These are phyloP conservation scores for Channa striata DNA, from an alignment of 2,797 vertebrate genomes.

Conservation along the genomic window DNA sequence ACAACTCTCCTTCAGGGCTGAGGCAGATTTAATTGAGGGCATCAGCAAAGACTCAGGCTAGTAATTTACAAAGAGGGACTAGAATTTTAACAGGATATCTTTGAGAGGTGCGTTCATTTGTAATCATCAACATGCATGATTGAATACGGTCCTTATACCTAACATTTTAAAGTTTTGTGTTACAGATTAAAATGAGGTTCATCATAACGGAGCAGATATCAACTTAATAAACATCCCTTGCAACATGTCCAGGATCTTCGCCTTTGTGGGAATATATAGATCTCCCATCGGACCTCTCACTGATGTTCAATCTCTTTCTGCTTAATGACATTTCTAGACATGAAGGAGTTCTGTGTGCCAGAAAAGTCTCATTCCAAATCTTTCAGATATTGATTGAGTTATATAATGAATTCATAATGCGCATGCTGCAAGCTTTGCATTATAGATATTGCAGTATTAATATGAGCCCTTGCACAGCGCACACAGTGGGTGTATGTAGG, in stretches of 20 bases:
- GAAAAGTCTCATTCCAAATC: constrained; percentile 48
- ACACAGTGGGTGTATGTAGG: constrained; percentile 18
- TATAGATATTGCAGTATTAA: constrained; percentile 51
- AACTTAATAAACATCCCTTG: constrained; percentile 48
- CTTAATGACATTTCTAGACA: constrained; percentile 61
- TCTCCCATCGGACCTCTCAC: constrained; percentile 35
- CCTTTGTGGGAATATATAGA: constrained; percentile 26
- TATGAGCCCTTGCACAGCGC: constrained; percentile 9
- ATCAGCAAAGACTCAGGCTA: constrained; percentile 5
- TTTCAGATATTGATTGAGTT: constrained; percentile 65
- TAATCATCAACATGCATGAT: neutral
- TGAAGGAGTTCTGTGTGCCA: constrained; percentile 53
- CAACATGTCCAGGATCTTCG: constrained; percentile 50
- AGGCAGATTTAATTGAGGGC: constrained; percentile 42
- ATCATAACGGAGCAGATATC: constrained; percentile 10
- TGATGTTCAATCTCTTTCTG: constrained; percentile 48
- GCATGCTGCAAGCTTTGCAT: constrained; percentile 49
- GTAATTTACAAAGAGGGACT: constrained; percentile 23
- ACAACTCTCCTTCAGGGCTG: constrained; percentile 11
- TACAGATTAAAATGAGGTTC: neutral
- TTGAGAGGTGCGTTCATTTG: constrained; percentile 10
- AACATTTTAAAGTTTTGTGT: neutral
- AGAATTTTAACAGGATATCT: constrained; percentile 11
- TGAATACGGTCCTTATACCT: neutral
- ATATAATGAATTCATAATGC: constrained; percentile 61